phyloP scores from a whole-genome alignment of 2,113 vertebrate species.

The Plecotus auritus region DNA sequence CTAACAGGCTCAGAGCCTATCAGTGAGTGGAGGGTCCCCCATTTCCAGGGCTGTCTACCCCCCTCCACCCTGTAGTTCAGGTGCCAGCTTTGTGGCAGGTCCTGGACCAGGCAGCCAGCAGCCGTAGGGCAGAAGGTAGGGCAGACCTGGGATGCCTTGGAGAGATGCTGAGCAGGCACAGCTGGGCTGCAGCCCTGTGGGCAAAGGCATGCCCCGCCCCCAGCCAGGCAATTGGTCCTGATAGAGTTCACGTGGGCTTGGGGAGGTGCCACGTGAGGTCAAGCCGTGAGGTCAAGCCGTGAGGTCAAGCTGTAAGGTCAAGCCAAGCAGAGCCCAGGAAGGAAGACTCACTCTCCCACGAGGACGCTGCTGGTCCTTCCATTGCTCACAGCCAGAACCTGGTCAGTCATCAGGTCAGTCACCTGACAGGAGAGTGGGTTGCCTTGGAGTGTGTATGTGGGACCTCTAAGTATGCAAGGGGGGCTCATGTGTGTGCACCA shows the following conservation, averaged over 20 bases:
- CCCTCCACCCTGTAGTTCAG: background rate
- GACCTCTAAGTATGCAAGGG: background rate
- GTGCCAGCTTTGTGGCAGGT: background rate
- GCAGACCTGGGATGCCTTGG: background rate
- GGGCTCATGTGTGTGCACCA: background rate
- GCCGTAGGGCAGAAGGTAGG: background rate
- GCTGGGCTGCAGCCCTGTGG: background rate
- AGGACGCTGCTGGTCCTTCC: background rate
- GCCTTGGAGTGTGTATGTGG: background rate
- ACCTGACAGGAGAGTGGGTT: background rate
- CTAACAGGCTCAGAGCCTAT: background rate
- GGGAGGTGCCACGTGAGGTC: fast-evolving
- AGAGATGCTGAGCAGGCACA: background rate
- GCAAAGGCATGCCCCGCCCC: background rate
- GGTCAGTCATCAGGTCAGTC: background rate
- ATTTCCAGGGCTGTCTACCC: background rate
- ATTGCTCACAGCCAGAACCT: fast-evolving
- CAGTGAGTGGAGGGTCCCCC: background rate
- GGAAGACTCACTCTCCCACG: fast-evolving
- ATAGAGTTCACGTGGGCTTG: background rate
- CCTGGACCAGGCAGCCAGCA: background rate
- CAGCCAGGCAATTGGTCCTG: background rate
- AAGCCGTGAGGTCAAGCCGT: too few species aligned
- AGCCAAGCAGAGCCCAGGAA: background rate
- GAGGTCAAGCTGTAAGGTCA: too few species aligned